phyloP scores from a whole-genome alignment of 2,797 vertebrate species.

The Crax fasciolata region DNA sequence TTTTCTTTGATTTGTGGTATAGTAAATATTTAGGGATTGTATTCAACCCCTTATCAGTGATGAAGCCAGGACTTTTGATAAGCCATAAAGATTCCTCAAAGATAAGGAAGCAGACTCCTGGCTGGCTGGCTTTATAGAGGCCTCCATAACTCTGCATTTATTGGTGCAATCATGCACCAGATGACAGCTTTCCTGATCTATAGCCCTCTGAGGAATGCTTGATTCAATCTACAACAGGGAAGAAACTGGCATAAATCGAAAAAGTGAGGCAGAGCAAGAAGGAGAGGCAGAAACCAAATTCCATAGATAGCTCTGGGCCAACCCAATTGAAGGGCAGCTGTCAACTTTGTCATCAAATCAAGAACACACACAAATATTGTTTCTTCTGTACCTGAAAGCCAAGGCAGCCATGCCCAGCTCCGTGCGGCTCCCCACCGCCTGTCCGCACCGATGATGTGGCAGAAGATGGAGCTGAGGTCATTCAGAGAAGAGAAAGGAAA shows the following conservation, averaged over 20 bases:
- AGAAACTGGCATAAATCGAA: background rate
- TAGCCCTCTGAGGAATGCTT: background rate
- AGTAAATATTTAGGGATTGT: background rate
- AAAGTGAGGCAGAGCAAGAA: background rate
- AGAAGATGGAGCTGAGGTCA: background rate
- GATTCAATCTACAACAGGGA: background rate
- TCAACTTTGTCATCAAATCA: background rate
- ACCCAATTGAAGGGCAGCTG: background rate
- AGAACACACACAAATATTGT: background rate
- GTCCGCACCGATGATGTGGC: fast-evolving
- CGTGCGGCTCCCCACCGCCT: background rate
- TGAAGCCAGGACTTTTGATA: background rate
- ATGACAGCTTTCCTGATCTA: background rate
- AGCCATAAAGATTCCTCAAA: background rate
- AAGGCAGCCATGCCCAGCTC: background rate
- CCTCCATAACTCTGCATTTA: fast-evolving
- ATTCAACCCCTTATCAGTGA: background rate
- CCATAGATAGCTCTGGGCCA: background rate
- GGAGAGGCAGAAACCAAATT: background rate
- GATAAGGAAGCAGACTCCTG: background rate
- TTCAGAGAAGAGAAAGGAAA: background rate
- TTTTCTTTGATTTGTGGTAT: background rate
- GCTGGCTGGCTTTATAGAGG: background rate
- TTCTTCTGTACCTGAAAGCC: background rate
- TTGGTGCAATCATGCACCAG: background rate